These are phyloP conservation scores for Tetranychus piercei DNA, from an alignment of 2,888 invertebrate genomes.

Conservation along the genomic window DNA sequence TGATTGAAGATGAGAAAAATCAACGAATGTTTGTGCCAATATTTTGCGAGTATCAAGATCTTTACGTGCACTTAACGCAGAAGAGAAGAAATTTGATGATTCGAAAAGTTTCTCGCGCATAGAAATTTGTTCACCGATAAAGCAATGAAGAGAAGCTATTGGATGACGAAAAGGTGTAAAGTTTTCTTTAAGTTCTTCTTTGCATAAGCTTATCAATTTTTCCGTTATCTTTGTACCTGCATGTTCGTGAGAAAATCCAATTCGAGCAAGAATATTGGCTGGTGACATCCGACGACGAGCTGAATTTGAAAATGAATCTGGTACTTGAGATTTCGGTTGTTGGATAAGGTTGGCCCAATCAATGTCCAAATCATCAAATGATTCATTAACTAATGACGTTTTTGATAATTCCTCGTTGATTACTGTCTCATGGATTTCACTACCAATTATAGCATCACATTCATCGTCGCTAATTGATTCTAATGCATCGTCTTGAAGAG, in stretches of 20 bases:
- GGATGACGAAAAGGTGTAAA: conserved; percentile 25
- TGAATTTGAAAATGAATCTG: conserved; percentile 33
- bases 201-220: conserved; percentile 30
- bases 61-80: conserved; percentile 57
- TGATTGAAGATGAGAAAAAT: conserved; percentile 2
- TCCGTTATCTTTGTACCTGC: conserved; percentile 48
- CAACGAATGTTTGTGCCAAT: conserved; percentile 30
- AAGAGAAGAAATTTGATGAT: conserved; percentile 48
- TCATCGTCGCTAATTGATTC: conserved; percentile 27
- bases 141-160: conserved; percentile 31
- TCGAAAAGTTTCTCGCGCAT: conserved; percentile 40
- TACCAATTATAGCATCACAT: conserved; percentile 39
- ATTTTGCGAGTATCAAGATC: conserved; percentile 49
- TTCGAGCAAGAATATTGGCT: conserved; percentile 53
- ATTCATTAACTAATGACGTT: conserved; percentile 35
- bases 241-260: conserved; percentile 59
- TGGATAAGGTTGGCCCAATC: conserved; percentile 64
- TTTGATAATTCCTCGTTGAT: neutral
- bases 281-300: conserved; percentile 63
- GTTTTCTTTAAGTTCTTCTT: conserved; percentile 28
- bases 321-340: neutral
- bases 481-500: neutral
- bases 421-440: conserved; percentile 54
- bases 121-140: conserved; percentile 28
- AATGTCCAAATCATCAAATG: conserved; percentile 82